These are phyloP conservation scores for Carterocephalus palaemon DNA, from an alignment of 2,888 invertebrate species.

Conservation along the genomic window DNA sequence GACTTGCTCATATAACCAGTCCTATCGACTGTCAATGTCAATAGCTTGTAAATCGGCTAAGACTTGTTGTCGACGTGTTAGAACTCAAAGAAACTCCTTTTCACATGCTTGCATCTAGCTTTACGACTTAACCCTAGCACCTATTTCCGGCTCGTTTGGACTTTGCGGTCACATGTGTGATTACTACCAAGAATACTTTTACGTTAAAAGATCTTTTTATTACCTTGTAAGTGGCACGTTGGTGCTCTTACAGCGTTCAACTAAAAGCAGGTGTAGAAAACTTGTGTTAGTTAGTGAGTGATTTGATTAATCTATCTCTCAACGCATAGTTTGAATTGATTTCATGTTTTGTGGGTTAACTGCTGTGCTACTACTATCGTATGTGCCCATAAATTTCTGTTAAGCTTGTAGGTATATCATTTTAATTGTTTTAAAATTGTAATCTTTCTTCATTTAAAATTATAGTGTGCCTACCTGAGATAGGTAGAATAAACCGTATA, in stretches of 20 bases:
- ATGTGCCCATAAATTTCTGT: not conserved
- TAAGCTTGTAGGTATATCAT: too few relatives aligned
- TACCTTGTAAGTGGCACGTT: conserved; percentile 1
- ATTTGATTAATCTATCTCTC: conserved; percentile 4
- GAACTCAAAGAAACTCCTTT: too few relatives aligned
- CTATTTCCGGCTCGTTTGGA: not conserved
- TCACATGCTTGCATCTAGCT: conserved; percentile 13
- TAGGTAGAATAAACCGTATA: too few relatives aligned
- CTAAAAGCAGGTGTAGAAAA: conserved; percentile 5
- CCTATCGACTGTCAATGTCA: conserved; percentile 15
- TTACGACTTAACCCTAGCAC: not conserved
- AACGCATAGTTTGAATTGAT: not conserved
- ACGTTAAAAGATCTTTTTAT: too few relatives aligned
- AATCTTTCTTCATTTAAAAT: not conserved
- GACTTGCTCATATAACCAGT: conserved; percentile 19
- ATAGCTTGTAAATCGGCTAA: too few relatives aligned
- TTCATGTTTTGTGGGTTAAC: conserved; percentile 2
- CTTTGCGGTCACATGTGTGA: conserved; percentile 1
- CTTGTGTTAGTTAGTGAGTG: not conserved
- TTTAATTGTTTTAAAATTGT: not conserved
- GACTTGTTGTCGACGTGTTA: too few relatives aligned
- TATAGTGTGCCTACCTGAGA: too few relatives aligned
- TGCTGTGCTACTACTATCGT: not conserved
- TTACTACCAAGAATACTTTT: not conserved
- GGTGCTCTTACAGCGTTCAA: conserved; percentile 2